Conservation (phyloP, 2,797 vertebrate genomes). For the Coilia nasus region DNA sequence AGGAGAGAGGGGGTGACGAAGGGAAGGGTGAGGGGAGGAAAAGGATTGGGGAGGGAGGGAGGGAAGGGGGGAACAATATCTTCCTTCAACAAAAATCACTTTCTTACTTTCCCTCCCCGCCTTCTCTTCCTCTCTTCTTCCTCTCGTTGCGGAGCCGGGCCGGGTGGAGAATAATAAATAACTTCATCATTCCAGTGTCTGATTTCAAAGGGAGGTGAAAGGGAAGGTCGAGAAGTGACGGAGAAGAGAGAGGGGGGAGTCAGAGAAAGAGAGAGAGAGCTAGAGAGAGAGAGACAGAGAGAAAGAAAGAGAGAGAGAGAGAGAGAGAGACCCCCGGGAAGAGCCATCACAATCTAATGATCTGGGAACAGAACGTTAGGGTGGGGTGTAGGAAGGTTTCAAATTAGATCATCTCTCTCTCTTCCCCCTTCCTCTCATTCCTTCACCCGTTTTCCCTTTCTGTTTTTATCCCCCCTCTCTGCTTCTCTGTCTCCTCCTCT, state of each 20-base stretch:
- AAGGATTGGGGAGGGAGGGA: no score
- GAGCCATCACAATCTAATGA: conserved; percentile 51
- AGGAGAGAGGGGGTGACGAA: conserved; percentile 12
- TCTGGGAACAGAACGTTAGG: conserved; percentile 54
- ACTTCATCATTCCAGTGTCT: conserved; percentile 55
- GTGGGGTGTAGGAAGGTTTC: conserved; percentile 49
- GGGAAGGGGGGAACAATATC: conserved; percentile 36
- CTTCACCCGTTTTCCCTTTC: background rate
- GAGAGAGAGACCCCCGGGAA: conserved; percentile 42
- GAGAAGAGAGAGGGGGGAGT: conserved; percentile 46
- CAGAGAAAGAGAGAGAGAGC: background rate
- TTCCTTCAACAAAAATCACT: conserved; percentile 45
- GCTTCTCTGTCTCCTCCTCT: background rate
- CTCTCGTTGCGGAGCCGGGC: conserved; percentile 40
- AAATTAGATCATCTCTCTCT: conserved; percentile 52
- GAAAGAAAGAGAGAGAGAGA: background rate
- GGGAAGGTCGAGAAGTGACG: conserved; percentile 42
- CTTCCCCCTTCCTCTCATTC: background rate
- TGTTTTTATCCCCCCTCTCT: background rate
- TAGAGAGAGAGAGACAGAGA: background rate
- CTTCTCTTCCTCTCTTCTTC: conserved; percentile 31
- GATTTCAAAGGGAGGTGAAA: conserved; percentile 60
- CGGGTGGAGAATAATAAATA: conserved; percentile 56
- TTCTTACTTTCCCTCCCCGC: conserved; percentile 41
- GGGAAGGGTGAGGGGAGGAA: background rate